These are phyloP conservation scores for Cottus gobio DNA, from an alignment of 2,113 vertebrate genomes.

Conservation along the genomic window DNA sequence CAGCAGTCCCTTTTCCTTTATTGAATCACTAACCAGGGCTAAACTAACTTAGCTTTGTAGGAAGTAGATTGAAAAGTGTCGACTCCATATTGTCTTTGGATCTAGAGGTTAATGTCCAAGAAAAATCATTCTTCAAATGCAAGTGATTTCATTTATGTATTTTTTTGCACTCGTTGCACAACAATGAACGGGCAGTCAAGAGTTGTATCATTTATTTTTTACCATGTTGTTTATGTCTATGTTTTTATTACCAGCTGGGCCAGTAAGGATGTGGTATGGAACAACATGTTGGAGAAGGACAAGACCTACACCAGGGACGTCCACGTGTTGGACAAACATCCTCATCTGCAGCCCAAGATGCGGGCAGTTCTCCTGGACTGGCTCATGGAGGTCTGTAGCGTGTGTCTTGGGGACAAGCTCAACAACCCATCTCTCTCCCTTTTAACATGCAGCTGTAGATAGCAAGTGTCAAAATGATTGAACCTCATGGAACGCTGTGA, in stretches of 20 bases:
- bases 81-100: not conserved
- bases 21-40: not conserved
- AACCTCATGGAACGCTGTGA: not conserved
- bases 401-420: not conserved
- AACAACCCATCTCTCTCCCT: not conserved
- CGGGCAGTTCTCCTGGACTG: slow-evolving; percentile 95
- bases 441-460: too few species aligned
- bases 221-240: not conserved
- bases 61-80: not conserved
- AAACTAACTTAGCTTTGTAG: not conserved
- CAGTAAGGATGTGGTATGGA: slow-evolving; percentile 94
- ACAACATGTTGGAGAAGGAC: slow-evolving; percentile 93
- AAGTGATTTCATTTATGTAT: not conserved
- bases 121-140: not conserved
- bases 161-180: not conserved
- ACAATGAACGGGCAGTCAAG: not conserved
- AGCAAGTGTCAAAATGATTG: too few species aligned
- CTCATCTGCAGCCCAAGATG: slow-evolving; percentile 95
- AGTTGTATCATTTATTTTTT: not conserved
- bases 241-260: slow-evolving; percentile 88
- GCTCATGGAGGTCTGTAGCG: slow-evolving; percentile 93
- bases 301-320: slow-evolving; percentile 86
- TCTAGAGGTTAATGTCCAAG: not conserved
- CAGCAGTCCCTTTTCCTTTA: not conserved
- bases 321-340: slow-evolving; percentile 90